Evolutionary conservation across 2,113 vertebrate species (phyloP).

Genomic region (Callopanchax toddi): DNA sequence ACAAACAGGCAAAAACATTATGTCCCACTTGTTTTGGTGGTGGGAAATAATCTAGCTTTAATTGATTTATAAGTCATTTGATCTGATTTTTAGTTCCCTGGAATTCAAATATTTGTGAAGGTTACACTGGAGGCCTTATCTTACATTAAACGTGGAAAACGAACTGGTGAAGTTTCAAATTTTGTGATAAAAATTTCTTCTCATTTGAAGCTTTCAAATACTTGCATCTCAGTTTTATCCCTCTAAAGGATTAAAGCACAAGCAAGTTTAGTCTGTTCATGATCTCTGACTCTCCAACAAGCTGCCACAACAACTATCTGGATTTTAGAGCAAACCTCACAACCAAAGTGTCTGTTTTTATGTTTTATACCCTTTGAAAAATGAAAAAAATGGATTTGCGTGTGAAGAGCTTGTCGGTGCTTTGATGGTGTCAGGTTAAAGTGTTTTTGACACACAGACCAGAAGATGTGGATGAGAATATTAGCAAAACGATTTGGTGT

Average conservation of each 20-base stretch:
- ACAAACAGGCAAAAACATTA: no score
- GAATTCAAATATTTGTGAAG: no score
- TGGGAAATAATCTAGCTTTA: no score
- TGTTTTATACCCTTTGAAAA: conserved; percentile 9
- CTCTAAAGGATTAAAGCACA: no score
- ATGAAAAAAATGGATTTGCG: conserved; percentile 12
- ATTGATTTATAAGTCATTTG: neutral
- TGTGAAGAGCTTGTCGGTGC: neutral
- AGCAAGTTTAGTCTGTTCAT: no score
- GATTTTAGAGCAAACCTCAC: neutral
- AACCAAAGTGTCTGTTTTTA: neutral
- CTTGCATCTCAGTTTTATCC: no score
- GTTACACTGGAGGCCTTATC: neutral
- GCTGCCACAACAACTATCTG: neutral
- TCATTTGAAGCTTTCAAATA: no score
- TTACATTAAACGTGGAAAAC: no score
- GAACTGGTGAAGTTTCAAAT: no score
- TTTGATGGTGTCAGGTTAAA: conserved; percentile 48
- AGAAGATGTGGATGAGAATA: conserved; percentile 34
- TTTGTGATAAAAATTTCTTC: no score
- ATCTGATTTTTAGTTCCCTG: neutral
- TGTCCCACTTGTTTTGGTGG: no score
- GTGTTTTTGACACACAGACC: conserved; percentile 28
- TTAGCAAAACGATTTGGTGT: conserved; percentile 36
- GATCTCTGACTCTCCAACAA: neutral